Base-by-base conservation (phyloP, 2,113 vertebrate species). In the Poeciliopsis turrubarensis region DNA sequence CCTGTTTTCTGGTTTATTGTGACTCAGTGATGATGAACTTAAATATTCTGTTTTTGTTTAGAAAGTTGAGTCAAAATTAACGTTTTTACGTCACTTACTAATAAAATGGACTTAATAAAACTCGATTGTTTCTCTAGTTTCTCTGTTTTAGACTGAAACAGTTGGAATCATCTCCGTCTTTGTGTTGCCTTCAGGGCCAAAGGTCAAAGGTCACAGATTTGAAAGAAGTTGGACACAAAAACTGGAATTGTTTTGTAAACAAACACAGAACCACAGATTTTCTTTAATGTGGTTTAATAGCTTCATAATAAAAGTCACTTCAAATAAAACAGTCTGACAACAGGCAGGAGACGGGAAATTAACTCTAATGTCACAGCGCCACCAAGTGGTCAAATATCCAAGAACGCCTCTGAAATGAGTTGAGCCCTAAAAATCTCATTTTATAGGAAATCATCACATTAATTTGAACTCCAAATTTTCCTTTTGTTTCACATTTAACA, bases 231-330 rank as follows among this genome's bases (percentile, higher is more conserved):
- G 22, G 25, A 57, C 8, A n/a, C 51, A 9, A n/a, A n/a, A 57
- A 25, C 25, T 57, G 51, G 51, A 57, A 22, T 7, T n/a, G 9
- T 11, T 57, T 57, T n/a, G 10, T 22, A n/a, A 72, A 13, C 25
- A 63, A 22, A 68, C 31, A 54, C 0, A 47, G 44, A 47, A 47
- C 26, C 29, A 34, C 12, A 79, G 17, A 57, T 31, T 47, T 32
- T 65, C 32, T 75, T 64, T n/a, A 1, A 3, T 32, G 11, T 2
- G 0, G 3, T 86, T 84, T 80, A 89, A 57, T 86, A 31, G 69
- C 41, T 69, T 69, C 34, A 75, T 78, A 26, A 39, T 67, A 72
- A 66, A 78, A 39, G 37, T 39, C 37, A 60, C 62, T 72, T 47
- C 69, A 27, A 68, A 15, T 0, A 0, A 47, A 44, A 60, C 10